Percentiles rank a stretch among this genome's conserved stretches.
These are phyloP conservation scores for Stomorhina lunata DNA, from an alignment of 2,888 invertebrate genomes.

Conservation along the genomic window DNA sequence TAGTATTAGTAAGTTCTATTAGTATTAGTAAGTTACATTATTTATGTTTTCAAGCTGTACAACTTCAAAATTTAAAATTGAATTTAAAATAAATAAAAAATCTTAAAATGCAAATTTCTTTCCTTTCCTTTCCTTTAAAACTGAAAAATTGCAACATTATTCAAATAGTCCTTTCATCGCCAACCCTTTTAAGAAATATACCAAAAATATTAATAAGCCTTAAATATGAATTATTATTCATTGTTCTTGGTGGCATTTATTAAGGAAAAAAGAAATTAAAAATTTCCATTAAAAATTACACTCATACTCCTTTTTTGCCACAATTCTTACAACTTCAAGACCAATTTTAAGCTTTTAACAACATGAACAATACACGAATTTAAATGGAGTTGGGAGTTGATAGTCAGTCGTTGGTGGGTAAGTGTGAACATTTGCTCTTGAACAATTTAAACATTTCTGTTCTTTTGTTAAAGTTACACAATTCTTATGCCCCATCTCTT, in stretches of 20 bases:
- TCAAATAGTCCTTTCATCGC: neutral
- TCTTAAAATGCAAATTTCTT: neutral
- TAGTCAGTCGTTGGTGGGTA: constrained; percentile 1
- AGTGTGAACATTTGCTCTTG: constrained; percentile 28
- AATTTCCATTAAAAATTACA: constrained; percentile 50
- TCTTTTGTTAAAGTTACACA: constrained; percentile 38
- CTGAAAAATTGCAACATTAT: neutral
- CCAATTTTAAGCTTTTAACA: constrained; percentile 59
- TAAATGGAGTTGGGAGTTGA: no score
- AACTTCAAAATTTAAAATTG: neutral
- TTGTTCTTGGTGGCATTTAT: constrained; percentile 42
- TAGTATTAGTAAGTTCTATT: no score
- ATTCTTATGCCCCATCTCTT: neutral
- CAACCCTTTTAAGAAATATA: neutral
- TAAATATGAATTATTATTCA: constrained; percentile 46
- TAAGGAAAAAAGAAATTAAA: constrained; percentile 30
- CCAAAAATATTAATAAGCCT: constrained; percentile 38
- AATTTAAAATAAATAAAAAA: neutral
- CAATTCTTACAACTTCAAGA: constrained; percentile 16
- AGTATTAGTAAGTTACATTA: no score
- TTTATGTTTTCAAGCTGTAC: no score
- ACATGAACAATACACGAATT: neutral
- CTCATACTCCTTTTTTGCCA: neutral
- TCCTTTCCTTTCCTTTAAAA: neutral
- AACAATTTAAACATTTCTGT: constrained; percentile 38